A percentile compares a stretch with the other conserved stretches of the same genome.
phyloP scores from a whole-genome alignment of 2,113 vertebrate genomes.

The Hassar affinis region DNA sequence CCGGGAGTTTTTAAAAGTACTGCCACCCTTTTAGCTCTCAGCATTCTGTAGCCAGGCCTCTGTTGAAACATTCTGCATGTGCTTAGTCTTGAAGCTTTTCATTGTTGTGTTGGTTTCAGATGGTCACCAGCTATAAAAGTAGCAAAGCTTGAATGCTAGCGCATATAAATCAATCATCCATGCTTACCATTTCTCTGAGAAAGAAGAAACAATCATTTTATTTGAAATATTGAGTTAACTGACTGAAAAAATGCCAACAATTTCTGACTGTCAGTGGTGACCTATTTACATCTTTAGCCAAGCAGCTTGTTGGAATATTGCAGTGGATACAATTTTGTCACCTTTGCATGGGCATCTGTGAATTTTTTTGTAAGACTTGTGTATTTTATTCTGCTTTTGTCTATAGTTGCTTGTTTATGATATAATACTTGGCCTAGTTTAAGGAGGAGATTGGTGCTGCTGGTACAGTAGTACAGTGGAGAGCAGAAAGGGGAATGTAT shows the following conservation, averaged over 20 bases:
- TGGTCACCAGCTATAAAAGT: slow-evolving; percentile 19
- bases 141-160: neutral
- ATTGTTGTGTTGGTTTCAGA: slow-evolving; percentile 10
- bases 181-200: neutral
- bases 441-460: slow-evolving; percentile 33
- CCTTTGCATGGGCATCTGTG: slow-evolving; percentile 16
- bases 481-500: slow-evolving; percentile 33
- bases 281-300: slow-evolving; percentile 27
- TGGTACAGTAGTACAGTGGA: slow-evolving; percentile 35
- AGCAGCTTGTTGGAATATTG: slow-evolving; percentile 17
- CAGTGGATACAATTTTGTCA: neutral
- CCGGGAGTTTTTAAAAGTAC: neutral
- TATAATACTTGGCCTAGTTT: slow-evolving; percentile 55
- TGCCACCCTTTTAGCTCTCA: slow-evolving; percentile 17
- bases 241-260: neutral
- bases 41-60: neutral
- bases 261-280: slow-evolving; percentile 12
- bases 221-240: neutral
- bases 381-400: slow-evolving; percentile 44
- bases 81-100: slow-evolving; percentile 36
- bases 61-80: slow-evolving; percentile 12
- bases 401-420: slow-evolving; percentile 46
- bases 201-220: slow-evolving; percentile 16
- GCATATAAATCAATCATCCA: slow-evolving; percentile 26
- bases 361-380: neutral